phyloP scores from a whole-genome alignment of 2,113 vertebrate species.

The Ictalurus furcatus region DNA sequence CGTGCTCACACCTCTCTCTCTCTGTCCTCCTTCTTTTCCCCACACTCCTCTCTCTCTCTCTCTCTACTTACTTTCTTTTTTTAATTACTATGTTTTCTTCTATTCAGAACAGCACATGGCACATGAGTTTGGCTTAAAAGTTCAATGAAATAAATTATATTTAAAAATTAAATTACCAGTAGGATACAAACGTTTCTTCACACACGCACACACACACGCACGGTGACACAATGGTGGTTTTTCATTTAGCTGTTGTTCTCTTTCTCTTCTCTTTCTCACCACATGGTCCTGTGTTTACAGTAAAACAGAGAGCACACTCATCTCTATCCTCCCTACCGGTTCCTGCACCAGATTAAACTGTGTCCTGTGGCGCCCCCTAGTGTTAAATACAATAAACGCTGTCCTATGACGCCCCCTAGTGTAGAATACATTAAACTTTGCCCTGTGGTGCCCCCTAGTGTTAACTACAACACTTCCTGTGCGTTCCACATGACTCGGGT shows the following conservation, averaged over 20 bases:
- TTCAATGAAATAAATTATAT: no score
- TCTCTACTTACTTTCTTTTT: no score
- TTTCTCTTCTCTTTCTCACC: not conserved
- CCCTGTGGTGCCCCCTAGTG: constrained; percentile 20
- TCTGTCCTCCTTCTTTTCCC: no score
- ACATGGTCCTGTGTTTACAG: constrained; percentile 17
- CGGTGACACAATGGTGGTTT: not conserved
- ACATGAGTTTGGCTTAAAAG: no score
- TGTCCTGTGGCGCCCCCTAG: not conserved
- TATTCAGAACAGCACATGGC: no score
- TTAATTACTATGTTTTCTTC: no score
- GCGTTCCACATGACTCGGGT: not conserved
- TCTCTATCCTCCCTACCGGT: not conserved
- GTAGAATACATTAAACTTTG: no score
- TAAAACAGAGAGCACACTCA: not conserved
- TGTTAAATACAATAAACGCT: not conserved
- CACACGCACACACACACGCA: not conserved
- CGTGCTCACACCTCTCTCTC: not conserved
- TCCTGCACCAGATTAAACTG: not conserved
- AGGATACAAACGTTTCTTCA: no score
- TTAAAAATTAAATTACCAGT: no score
- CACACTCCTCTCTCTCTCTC: no score
- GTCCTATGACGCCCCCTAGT: no score
- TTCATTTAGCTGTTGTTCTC: no score
- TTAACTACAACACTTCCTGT: not conserved